Evolutionary conservation across 2,797 vertebrate species (phyloP).

Genomic region (Todus mexicanus): DNA sequence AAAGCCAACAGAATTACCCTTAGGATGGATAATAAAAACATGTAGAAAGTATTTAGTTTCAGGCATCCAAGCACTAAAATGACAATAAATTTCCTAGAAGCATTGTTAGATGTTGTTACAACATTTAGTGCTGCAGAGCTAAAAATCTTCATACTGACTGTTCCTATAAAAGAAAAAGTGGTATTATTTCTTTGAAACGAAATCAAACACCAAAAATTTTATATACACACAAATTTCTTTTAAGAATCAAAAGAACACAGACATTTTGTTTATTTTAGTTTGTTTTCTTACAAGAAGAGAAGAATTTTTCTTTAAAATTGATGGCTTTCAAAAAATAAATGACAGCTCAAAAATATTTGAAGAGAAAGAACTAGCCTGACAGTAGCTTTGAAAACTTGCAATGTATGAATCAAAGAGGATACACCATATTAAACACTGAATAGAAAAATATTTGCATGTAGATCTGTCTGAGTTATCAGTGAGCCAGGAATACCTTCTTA

Average conservation of each 20-base stretch:
- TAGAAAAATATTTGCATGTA: not conserved
- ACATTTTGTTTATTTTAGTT: not conserved
- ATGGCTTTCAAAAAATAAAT: not conserved
- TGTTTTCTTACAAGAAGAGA: not conserved
- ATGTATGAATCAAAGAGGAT: not conserved
- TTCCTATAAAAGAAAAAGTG: not conserved
- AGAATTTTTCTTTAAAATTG: not conserved
- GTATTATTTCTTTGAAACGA: not conserved
- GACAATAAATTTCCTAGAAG: not conserved
- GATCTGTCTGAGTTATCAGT: not conserved
- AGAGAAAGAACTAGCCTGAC: not conserved
- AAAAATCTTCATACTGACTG: not conserved
- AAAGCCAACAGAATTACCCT: not conserved
- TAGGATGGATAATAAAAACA: not conserved
- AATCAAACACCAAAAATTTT: not conserved
- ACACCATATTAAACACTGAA: not conserved
- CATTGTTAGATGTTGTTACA: not conserved
- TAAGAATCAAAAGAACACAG: not conserved
- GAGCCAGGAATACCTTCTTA: not conserved
- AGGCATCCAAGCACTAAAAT: not conserved
- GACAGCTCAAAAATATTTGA: not conserved
- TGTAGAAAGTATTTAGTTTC: not conserved
- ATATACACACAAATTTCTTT: not conserved
- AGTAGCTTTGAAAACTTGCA: not conserved
- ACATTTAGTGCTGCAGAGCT: not conserved